Percentiles rank a stretch among this genome's conserved stretches.
phyloP scores from a whole-genome alignment of 2,113 vertebrate species.

The Sterrhoptilus dennistouni region DNA sequence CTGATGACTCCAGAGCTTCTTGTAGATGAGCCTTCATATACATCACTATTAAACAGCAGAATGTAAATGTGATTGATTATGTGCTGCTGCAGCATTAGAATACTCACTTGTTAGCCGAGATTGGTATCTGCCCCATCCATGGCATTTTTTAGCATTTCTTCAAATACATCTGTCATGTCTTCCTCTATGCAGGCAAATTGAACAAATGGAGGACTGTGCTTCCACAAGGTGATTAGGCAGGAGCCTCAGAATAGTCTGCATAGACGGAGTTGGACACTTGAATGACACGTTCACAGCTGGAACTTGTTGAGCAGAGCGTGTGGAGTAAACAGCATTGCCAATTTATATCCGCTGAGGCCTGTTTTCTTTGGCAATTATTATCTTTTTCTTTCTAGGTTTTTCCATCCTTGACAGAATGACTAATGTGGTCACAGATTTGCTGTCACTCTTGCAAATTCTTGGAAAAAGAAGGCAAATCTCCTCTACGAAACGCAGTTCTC shows the following conservation, averaged over 20 bases:
- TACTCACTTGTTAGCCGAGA: background rate
- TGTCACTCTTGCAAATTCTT: background rate
- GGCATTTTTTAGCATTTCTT: background rate
- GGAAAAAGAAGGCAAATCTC: slow-evolving; percentile 10
- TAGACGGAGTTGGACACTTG: background rate
- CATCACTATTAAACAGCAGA: background rate
- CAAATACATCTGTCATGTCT: background rate
- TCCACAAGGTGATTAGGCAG: background rate
- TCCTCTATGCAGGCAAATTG: background rate
- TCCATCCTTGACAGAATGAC: slow-evolving; percentile 17
- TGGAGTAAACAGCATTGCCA: background rate
- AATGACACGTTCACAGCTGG: background rate
- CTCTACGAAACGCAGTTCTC: background rate
- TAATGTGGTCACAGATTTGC: slow-evolving; percentile 6
- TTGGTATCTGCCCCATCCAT: background rate
- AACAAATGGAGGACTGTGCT: background rate
- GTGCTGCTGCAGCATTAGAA: background rate
- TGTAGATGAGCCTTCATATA: background rate
- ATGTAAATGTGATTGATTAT: background rate
- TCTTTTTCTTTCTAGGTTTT: slow-evolving; percentile 26
- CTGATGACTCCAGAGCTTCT: background rate
- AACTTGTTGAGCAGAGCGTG: background rate
- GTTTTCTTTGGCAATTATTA: background rate
- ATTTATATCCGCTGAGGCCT: background rate
- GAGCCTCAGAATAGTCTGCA: background rate